Percentiles rank a stretch among this genome's conserved stretches.
Evolutionary conservation across 2,888 invertebrate species (phyloP).

Genomic region (Eristalis arbustorum): DNA sequence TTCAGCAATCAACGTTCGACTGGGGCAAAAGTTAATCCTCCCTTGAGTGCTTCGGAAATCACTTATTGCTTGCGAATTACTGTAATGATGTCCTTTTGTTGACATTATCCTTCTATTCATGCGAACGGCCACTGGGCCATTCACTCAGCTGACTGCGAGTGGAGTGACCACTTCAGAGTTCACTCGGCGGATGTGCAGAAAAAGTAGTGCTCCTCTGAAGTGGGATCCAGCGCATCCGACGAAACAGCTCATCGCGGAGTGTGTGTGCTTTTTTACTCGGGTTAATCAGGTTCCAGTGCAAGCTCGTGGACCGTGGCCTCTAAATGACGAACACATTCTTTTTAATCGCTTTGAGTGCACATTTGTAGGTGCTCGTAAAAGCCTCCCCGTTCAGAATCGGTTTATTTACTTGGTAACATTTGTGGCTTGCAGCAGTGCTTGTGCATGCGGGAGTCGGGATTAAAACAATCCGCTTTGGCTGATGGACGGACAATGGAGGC

Average conservation of each 20-base stretch:
- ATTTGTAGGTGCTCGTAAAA: neutral
- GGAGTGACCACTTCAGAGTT: neutral
- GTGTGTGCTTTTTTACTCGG: neutral
- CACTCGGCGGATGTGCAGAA: neutral
- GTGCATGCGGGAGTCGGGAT: neutral
- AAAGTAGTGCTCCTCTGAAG: neutral
- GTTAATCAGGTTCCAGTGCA: neutral
- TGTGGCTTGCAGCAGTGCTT: neutral
- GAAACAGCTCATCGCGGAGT: neutral
- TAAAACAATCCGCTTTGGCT: neutral
- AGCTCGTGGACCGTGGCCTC: rapidly evolving
- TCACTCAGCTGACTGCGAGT: neutral
- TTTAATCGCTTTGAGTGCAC: neutral
- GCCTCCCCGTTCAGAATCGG: neutral
- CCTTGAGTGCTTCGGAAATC: neutral
- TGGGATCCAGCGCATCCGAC: neutral
- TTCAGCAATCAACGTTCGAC: neutral
- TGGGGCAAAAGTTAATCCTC: neutral
- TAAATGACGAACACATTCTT: neutral
- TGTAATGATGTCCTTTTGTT: conserved; percentile 2
- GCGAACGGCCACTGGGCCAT: neutral
- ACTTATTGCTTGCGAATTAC: conserved; percentile 13
- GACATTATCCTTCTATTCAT: neutral
- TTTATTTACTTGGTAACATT: neutral
- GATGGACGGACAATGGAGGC: too few relatives aligned